Evolutionary conservation across 1,140 invertebrate species (phyloP).

Genomic region (Drosophila littoralis): DNA sequence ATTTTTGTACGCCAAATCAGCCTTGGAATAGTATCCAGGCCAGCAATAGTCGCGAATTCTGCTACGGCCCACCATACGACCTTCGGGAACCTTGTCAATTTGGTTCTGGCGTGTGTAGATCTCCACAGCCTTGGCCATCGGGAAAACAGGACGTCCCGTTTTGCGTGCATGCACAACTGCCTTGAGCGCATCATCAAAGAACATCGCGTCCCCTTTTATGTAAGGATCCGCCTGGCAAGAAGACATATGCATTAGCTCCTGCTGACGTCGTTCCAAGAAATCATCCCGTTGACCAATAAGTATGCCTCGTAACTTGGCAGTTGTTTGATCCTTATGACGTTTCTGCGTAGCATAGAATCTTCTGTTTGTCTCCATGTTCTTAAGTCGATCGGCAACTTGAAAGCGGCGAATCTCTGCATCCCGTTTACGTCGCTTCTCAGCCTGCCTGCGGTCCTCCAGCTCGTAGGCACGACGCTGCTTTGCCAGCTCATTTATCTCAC

Average conservation of each 20-base stretch:
- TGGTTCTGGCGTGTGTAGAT: conserved; percentile 46
- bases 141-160: conserved; percentile 51
- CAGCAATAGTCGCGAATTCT: conserved; percentile 55
- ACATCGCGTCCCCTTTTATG: conserved; percentile 52
- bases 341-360: conserved; percentile 25
- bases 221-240: conserved; percentile 44
- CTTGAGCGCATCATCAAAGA: conserved; percentile 49
- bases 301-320: conserved; percentile 21
- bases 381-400: conserved; percentile 46
- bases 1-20: conserved; percentile 61
- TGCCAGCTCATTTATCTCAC: conserved; percentile 26
- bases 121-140: conserved; percentile 46
- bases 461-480: conserved; percentile 54
- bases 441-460: conserved; percentile 3
- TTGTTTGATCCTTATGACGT: conserved; percentile 2
- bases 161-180: conserved; percentile 42
- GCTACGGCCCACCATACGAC: conserved; percentile 39
- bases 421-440: not conserved
- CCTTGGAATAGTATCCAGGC: conserved; percentile 60
- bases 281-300: conserved; percentile 50
- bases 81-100: conserved; percentile 41
- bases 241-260: conserved; percentile 45
- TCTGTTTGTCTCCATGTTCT: conserved; percentile 53
- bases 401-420: conserved; percentile 47
- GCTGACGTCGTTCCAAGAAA: conserved; percentile 27